phyloP scores from a whole-genome alignment of 35 echinoderm and acorn worm species.

The Hemicentrotus pulcherrimus region DNA sequence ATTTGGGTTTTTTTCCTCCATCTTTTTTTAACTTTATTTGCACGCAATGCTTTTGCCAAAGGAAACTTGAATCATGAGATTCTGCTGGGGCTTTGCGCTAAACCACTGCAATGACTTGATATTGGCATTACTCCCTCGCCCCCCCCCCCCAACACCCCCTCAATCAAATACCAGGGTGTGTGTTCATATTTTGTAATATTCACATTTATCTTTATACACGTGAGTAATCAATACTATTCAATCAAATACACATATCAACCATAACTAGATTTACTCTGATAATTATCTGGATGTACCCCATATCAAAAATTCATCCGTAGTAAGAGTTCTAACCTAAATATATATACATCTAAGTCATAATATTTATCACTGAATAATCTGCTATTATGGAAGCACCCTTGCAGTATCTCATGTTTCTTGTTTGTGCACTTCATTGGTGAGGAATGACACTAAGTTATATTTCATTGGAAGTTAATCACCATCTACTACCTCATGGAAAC shows the following conservation, averaged over 20 bases:
- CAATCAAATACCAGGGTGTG: background rate
- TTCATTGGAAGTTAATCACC: background rate
- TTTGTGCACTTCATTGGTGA: constrained; percentile 2
- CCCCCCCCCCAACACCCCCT: background rate
- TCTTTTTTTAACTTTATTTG: constrained; percentile 4
- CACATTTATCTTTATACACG: background rate
- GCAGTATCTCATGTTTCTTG: background rate
- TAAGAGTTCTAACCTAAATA: background rate
- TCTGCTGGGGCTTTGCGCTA: background rate
- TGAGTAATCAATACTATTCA: background rate
- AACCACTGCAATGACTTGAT: background rate
- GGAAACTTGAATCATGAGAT: constrained; percentile 11
- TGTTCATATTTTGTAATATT: background rate
- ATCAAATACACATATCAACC: background rate
- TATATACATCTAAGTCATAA: background rate
- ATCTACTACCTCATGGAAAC: background rate
- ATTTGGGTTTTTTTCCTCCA: background rate
- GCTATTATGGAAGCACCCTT: background rate
- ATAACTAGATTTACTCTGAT: background rate
- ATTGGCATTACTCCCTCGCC: background rate
- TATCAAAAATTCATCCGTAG: background rate
- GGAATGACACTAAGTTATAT: background rate
- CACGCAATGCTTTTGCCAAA: constrained; percentile 37
- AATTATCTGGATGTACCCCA: background rate
- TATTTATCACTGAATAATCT: background rate